phyloP scores from a whole-genome alignment of 2,888 invertebrate genomes.

The Platycheirus albimanus region DNA sequence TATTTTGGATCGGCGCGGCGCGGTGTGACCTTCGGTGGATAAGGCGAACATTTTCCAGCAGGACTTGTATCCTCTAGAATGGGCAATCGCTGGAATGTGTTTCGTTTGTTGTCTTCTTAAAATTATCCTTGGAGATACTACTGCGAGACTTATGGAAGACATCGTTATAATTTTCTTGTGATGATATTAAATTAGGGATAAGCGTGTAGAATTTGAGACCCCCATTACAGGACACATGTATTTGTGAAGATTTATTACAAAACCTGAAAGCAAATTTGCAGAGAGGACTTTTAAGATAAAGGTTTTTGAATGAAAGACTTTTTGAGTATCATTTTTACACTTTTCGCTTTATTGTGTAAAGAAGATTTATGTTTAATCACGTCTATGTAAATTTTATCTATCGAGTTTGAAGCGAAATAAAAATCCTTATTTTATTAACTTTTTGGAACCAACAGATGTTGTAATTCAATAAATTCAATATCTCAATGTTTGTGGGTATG shows the following conservation, averaged over 20 bases:
- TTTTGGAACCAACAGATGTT: no score
- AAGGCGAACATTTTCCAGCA: constrained; percentile 23
- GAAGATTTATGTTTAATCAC: no score
- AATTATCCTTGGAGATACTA: not conserved
- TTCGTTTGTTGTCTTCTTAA: not conserved
- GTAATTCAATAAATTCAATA: no score
- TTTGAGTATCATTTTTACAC: constrained; percentile 25
- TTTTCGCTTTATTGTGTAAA: not conserved
- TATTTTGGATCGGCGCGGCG: constrained; percentile 38
- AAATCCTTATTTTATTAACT: no score
- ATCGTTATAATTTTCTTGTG: not conserved
- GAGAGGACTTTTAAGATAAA: not conserved
- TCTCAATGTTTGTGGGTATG: no score
- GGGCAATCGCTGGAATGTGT: constrained; percentile 13
- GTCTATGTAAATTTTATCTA: no score
- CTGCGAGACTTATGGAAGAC: not conserved
- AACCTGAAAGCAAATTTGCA: not conserved
- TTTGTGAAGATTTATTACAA: constrained; percentile 19
- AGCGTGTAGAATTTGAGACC: not conserved
- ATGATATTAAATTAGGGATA: not conserved
- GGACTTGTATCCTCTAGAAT: constrained; percentile 1
- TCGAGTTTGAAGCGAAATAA: no score
- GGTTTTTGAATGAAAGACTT: not conserved
- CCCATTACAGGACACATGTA: not conserved
- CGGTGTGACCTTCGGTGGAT: constrained; percentile 44